These are phyloP conservation scores for Corapipo altera DNA, from an alignment of 2,113 vertebrate genomes.

Conservation along the genomic window DNA sequence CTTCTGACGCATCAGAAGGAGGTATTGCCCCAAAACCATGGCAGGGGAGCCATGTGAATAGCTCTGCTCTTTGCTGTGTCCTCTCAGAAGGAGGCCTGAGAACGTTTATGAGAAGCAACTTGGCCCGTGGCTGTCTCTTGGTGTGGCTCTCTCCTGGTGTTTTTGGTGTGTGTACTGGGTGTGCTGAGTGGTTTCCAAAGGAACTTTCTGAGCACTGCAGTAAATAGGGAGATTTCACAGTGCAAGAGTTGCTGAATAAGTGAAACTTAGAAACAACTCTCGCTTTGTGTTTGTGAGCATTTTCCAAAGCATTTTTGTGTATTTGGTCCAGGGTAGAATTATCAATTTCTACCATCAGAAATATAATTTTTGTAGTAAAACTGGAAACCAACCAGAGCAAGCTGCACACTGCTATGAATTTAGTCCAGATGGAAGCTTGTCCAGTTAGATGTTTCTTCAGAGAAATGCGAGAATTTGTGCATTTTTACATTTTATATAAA, in stretches of 20 bases:
- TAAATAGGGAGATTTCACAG: neutral
- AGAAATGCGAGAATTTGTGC: neutral
- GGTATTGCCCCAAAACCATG: neutral
- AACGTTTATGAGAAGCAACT: neutral
- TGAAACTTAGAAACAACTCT: neutral
- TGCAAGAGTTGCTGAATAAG: neutral
- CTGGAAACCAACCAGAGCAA: neutral
- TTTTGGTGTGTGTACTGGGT: neutral
- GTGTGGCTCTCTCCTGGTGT: neutral
- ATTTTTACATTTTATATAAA: neutral
- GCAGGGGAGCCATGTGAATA: neutral
- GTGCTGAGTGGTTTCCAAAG: neutral
- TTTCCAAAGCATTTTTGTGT: neutral
- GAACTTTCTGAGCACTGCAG: neutral
- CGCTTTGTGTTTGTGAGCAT: neutral
- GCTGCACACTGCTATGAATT: neutral
- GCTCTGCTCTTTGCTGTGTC: neutral
- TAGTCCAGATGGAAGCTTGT: neutral
- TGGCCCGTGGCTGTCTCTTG: neutral
- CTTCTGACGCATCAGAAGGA: neutral
- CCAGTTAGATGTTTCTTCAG: neutral
- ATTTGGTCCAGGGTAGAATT: neutral
- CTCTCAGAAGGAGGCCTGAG: neutral
- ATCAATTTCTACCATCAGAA: neutral
- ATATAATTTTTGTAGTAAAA: neutral